phyloP scores from a whole-genome alignment of 2,113 vertebrate genomes.

The Alaudala cheleensis region DNA sequence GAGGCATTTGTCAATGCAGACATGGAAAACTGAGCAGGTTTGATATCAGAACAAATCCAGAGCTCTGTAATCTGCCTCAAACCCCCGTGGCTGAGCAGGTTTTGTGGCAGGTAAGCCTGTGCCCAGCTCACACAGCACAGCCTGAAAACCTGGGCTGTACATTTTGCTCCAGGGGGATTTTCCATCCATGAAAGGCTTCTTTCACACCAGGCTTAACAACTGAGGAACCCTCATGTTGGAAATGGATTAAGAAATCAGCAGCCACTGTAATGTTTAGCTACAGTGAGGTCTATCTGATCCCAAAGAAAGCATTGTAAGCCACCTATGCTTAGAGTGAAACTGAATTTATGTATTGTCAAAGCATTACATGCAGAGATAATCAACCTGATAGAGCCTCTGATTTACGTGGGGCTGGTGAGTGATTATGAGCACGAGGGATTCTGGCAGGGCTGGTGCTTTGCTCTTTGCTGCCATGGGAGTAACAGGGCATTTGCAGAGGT shows the following conservation, averaged over 20 bases:
- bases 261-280: background rate
- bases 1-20: background rate
- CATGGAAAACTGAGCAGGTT: background rate
- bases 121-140: background rate
- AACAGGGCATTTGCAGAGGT: background rate
- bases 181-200: conserved; percentile 22
- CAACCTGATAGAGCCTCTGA: conserved; percentile 15
- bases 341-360: conserved; percentile 53
- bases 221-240: background rate
- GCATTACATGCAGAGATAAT: conserved; percentile 47
- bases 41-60: background rate
- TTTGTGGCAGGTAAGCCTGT: background rate
- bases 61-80: background rate
- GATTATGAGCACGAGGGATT: background rate
- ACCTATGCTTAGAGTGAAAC: conserved; percentile 3
- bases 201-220: conserved; percentile 40
- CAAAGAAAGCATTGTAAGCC: conserved; percentile 42
- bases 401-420: background rate
- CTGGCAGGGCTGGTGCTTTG: background rate
- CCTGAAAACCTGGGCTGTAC: conserved; percentile 10
- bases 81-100: background rate
- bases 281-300: background rate
- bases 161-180: conserved; percentile 14
- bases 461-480: background rate
- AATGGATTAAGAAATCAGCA: conserved; percentile 49